Percentiles rank a stretch among this genome's conserved stretches.
These are phyloP conservation scores for Gymnothorax javanicus DNA, from an alignment of 2,797 vertebrate species.

Conservation along the genomic window DNA sequence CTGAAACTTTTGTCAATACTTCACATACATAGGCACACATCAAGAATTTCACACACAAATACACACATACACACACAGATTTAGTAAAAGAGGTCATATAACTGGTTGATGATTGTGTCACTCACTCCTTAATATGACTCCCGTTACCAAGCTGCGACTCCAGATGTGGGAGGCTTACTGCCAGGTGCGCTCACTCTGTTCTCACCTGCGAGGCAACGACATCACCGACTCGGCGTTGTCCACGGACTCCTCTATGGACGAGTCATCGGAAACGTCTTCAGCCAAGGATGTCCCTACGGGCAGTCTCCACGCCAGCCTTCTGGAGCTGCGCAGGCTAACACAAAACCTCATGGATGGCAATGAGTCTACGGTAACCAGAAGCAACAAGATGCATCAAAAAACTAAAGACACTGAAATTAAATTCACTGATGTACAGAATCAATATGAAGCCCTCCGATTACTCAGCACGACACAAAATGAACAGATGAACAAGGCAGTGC, in stretches of 20 bases:
- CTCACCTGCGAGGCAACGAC: slow-evolving; percentile 90
- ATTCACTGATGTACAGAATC: background rate
- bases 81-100: background rate
- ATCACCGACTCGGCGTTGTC: slow-evolving; percentile 92
- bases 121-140: background rate
- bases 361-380: slow-evolving; percentile 84
- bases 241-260: slow-evolving; percentile 97
- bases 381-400: background rate
- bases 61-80: background rate
- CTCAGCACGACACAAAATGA: background rate
- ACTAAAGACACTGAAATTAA: background rate
- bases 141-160: slow-evolving; percentile 79
- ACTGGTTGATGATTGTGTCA: background rate
- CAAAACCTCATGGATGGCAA: slow-evolving; percentile 91
- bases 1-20: slow-evolving; percentile 54
- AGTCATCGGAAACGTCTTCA: slow-evolving; percentile 94
- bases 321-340: slow-evolving; percentile 90
- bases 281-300: slow-evolving; percentile 91
- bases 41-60: background rate
- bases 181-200: slow-evolving; percentile 91
- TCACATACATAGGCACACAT: slow-evolving; percentile 80
- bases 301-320: slow-evolving; percentile 86
- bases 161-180: slow-evolving; percentile 97
- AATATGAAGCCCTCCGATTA: background rate
- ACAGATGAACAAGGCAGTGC: background rate